phyloP scores from a whole-genome alignment of 2,888 invertebrate genomes.

The Spisula solida region DNA sequence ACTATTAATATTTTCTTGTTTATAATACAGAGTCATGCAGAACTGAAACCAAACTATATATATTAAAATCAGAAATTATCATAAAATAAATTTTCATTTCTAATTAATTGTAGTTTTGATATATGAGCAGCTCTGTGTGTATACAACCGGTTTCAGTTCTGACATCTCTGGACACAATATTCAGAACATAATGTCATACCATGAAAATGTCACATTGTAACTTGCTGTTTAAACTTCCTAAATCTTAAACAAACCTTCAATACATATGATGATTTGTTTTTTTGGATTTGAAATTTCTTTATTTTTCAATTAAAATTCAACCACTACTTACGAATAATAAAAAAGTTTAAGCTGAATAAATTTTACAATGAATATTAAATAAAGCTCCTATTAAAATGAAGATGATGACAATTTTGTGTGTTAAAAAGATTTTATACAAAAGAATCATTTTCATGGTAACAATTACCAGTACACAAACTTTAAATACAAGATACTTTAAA shows the following conservation, averaged over 20 bases:
- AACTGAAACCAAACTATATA: too few relatives aligned
- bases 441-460: slow-evolving; percentile 4
- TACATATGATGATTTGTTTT: not conserved
- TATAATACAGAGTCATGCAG: too few relatives aligned
- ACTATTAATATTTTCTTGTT: too few relatives aligned
- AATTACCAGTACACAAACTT: not conserved
- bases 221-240: not conserved
- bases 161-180: not conserved
- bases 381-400: not conserved
- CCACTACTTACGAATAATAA: not conserved
- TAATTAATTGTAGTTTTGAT: too few relatives aligned
- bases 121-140: too few relatives aligned
- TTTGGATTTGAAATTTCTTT: not conserved
- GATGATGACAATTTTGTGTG: not conserved
- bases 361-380: not conserved
- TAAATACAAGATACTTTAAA: not conserved
- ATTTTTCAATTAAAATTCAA: not conserved
- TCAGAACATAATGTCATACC: not conserved
- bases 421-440: not conserved
- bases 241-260: not conserved
- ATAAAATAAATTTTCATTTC: too few relatives aligned
- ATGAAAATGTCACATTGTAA: not conserved
- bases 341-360: not conserved
- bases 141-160: not conserved
- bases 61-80: too few relatives aligned